Evolutionary conservation across 2,888 invertebrate genomes (phyloP).

Genomic region (Diogma glabrata): DNA sequence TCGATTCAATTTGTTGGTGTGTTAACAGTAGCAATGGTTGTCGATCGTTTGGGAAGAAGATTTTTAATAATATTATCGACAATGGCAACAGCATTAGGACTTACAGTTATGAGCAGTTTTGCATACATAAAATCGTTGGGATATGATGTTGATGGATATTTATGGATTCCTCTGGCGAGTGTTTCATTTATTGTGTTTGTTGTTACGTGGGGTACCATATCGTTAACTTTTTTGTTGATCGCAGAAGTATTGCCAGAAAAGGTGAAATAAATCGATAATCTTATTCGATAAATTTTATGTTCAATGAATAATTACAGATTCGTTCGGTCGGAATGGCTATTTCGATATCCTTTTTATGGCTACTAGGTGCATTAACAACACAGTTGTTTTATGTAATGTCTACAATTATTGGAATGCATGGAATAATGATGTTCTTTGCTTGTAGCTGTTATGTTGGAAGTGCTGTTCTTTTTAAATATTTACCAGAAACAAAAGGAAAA

Average conservation of each 20-base stretch:
- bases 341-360: constrained; percentile 20
- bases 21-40: constrained; percentile 29
- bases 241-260: constrained; percentile 31
- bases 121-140: constrained; percentile 23
- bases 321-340: neutral
- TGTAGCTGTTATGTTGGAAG: constrained; percentile 24
- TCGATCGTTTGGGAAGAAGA: constrained; percentile 32
- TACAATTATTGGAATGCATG: constrained; percentile 26
- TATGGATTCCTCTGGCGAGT: constrained; percentile 31
- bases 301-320: neutral
- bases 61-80: constrained; percentile 24
- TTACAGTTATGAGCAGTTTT: constrained; percentile 26
- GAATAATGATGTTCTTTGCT: constrained; percentile 29
- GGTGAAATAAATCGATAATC: constrained; percentile 7
- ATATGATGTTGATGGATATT: constrained; percentile 22
- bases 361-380: constrained; percentile 17
- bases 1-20: constrained; percentile 31
- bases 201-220: constrained; percentile 29
- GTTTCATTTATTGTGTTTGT: constrained; percentile 32
- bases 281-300: too few relatives aligned
- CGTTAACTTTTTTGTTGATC: constrained; percentile 31
- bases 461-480: constrained; percentile 26
- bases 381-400: constrained; percentile 25
- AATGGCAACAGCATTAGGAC: constrained; percentile 28
- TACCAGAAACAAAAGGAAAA: constrained; percentile 34